Evolutionary conservation across 1,140 invertebrate species (phyloP).

Genomic region (Colletes latitarsis): DNA sequence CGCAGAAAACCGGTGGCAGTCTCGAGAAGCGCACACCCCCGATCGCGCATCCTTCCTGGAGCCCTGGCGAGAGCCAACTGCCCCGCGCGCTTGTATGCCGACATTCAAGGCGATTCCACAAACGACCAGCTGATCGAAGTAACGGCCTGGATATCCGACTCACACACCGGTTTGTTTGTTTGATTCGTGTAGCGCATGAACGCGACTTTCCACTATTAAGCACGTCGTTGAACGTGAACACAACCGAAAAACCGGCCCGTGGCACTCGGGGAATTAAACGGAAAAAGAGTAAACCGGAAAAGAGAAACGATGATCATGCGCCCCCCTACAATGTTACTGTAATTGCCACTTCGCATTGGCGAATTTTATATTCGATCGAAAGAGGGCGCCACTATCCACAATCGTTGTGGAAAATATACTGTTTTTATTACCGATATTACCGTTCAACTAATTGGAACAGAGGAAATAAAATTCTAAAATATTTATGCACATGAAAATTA

Average conservation of each 20-base stretch:
- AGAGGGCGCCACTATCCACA: constrained; percentile 26
- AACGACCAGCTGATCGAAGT: constrained; percentile 60
- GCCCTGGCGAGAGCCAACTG: constrained; percentile 68
- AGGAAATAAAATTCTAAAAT: no score
- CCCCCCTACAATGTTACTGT: not conserved
- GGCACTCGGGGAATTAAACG: not conserved
- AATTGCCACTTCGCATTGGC: constrained; percentile 2
- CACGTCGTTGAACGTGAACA: not conserved
- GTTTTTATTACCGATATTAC: not conserved
- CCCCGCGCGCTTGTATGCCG: constrained; percentile 41
- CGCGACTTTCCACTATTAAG: not conserved
- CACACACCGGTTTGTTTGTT: not conserved
- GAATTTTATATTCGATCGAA: not conserved
- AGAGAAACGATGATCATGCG: constrained; percentile 3
- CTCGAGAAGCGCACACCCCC: constrained; percentile 34
- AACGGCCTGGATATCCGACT: constrained; percentile 11
- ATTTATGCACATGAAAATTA: no score
- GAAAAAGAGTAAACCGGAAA: constrained; percentile 35
- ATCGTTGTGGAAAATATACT: not conserved
- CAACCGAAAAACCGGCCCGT: not conserved
- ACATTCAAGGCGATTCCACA: constrained; percentile 51
- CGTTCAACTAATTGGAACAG: not conserved
- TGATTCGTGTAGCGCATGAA: not conserved
- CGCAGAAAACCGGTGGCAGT: constrained; percentile 43
- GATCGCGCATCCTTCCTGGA: constrained; percentile 59